phyloP scores from a whole-genome alignment of 2,797 vertebrate genomes.

The Mallotus villosus region DNA sequence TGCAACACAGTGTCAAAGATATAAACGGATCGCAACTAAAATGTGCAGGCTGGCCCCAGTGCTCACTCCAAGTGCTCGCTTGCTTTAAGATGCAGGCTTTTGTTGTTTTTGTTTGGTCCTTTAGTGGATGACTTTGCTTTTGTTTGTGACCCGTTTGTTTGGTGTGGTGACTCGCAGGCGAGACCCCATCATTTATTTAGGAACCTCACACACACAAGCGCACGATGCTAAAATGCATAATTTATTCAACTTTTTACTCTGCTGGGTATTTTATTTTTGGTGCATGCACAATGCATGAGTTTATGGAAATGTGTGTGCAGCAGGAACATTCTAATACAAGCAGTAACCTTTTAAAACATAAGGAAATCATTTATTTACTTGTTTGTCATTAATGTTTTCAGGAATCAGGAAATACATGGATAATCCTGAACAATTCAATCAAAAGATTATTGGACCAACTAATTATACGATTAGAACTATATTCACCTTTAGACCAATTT shows the following conservation, averaged over 20 bases:
- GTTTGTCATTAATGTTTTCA: conserved; percentile 43
- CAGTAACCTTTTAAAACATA: conserved; percentile 67
- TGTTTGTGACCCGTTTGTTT: conserved; percentile 57
- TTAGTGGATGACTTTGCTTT: conserved; percentile 44
- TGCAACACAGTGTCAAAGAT: conserved; percentile 65
- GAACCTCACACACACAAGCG: conserved; percentile 44
- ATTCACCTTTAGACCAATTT: background rate
- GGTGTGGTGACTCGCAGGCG: conserved; percentile 59
- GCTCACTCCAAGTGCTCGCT: conserved; percentile 42
- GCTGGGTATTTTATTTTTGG: conserved; percentile 44
- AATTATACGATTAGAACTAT: conserved; percentile 33
- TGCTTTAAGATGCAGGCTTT: conserved; percentile 21
- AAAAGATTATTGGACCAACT: conserved; percentile 22
- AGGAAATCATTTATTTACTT: conserved; percentile 67
- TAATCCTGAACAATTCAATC: conserved; percentile 50
- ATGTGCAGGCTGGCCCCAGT: conserved; percentile 36
- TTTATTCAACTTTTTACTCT: conserved; percentile 68
- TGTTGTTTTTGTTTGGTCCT: conserved; percentile 56
- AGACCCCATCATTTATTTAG: conserved; percentile 78
- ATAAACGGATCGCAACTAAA: conserved; percentile 53
- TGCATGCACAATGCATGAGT: conserved; percentile 73
- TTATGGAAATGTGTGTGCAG: conserved; percentile 71
- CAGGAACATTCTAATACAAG: conserved; percentile 57
- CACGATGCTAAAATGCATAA: conserved; percentile 76
- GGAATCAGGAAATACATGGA: conserved; percentile 45